These are phyloP conservation scores for Scelioninae gen. 1 DNA, from an alignment of 2,888 invertebrate genomes.

Conservation along the genomic window DNA sequence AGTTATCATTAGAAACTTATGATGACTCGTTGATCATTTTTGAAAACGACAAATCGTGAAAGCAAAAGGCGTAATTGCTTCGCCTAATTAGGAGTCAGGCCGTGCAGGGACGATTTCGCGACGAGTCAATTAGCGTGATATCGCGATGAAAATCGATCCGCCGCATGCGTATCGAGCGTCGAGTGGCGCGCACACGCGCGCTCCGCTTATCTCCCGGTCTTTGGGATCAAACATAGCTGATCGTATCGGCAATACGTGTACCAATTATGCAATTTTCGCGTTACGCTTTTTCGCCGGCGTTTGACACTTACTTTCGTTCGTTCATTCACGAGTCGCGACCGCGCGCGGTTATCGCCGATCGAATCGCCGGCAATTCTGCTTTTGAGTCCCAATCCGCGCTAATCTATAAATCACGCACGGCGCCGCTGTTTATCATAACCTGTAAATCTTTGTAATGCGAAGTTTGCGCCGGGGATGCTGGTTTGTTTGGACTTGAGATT, in stretches of 20 bases:
- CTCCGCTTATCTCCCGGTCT: conserved; percentile 44
- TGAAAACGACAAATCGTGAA: too few relatives aligned
- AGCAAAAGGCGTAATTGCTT: too few relatives aligned
- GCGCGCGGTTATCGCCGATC: conserved; percentile 36
- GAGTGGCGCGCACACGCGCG: too few relatives aligned
- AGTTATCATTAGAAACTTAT: too few relatives aligned
- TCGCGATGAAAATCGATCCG: conserved; percentile 59
- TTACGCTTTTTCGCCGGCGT: conserved; percentile 59
- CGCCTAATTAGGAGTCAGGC: too few relatives aligned
- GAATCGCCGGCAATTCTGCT: conserved; percentile 35
- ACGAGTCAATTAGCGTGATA: conserved; percentile 57
- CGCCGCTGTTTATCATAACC: conserved; percentile 42
- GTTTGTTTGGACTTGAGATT: too few relatives aligned
- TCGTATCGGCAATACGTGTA: conserved; percentile 55
- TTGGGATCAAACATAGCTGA: conserved; percentile 59
- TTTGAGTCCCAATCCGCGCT: conserved; percentile 20
- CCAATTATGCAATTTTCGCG: conserved; percentile 63
- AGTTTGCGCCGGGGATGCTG: too few relatives aligned
- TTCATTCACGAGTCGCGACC: conserved; percentile 38
- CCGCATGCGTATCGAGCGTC: conserved; percentile 48
- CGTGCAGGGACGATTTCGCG: too few relatives aligned
- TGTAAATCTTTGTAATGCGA: conserved; percentile 25
- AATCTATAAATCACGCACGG: conserved; percentile 40
- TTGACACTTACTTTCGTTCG: conserved; percentile 55
- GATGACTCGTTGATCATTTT: too few relatives aligned